Conservation (phyloP, 1,140 invertebrate species). For the Dinothrombium tinctorium region DNA sequence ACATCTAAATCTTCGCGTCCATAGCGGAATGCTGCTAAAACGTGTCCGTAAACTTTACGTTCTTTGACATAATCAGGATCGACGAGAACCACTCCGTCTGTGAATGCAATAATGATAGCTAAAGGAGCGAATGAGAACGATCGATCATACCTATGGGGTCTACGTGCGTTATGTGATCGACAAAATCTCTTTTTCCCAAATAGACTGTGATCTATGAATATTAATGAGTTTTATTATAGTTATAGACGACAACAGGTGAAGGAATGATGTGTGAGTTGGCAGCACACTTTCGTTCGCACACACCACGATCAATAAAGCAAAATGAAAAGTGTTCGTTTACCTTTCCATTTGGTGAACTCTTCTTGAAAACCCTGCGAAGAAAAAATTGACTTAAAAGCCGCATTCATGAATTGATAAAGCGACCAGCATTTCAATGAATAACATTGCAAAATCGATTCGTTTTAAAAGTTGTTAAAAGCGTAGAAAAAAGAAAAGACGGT, state of each 20-base stretch:
- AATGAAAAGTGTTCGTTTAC: no score
- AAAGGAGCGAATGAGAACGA: conserved; percentile 15
- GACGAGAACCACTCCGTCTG: conserved; percentile 90
- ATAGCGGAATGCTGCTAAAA: conserved; percentile 90
- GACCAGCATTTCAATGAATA: no score
- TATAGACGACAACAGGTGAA: no score
- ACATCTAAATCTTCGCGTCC: conserved; percentile 95
- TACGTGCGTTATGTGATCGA: conserved; percentile 71
- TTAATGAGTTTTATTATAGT: neutral
- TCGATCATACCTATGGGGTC: conserved; percentile 59
- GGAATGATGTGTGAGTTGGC: neutral
- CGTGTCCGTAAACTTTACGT: conserved; percentile 82
- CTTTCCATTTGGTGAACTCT: neutral
- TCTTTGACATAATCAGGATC: conserved; percentile 94
- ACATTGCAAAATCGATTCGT: no score
- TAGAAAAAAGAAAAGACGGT: no score
- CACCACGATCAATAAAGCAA: no score
- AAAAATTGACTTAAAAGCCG: no score
- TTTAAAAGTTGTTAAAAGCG: no score
- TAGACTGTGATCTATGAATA: conserved; percentile 53
- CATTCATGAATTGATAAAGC: no score
- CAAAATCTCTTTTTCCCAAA: conserved; percentile 81
- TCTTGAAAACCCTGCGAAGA: conserved; percentile 1
- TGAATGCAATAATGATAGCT: no score
- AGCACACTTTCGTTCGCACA: neutral